Conservation (phyloP, 1,140 invertebrate genomes). For the Pogonomyrmex californicus region DNA sequence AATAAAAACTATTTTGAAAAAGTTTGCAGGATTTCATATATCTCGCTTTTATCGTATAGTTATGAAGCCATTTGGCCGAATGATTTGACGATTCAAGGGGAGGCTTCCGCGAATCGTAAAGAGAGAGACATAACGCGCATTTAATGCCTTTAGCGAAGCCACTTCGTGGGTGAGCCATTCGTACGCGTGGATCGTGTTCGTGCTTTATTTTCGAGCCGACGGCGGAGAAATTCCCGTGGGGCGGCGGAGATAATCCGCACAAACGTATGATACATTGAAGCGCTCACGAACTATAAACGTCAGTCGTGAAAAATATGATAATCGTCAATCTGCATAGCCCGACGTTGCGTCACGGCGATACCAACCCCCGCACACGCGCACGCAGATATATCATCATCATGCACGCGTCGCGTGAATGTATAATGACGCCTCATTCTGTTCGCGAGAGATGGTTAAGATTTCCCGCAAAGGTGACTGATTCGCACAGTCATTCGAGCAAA, state of each 20-base stretch:
- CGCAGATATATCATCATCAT: conserved; percentile 8
- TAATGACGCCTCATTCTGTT: background rate
- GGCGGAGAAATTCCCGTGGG: conserved; percentile 43
- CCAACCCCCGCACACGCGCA: background rate
- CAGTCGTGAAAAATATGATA: conserved; percentile 65
- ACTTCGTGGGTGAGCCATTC: conserved; percentile 56
- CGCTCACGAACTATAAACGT: conserved; percentile 65
- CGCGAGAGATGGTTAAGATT: conserved; percentile 18
- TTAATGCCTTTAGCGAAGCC: conserved; percentile 49
- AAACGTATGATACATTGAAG: conserved; percentile 63
- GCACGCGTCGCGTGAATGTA: background rate
- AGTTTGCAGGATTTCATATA: conserved; percentile 3
- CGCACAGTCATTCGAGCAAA: conserved; percentile 13
- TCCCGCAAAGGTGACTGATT: background rate
- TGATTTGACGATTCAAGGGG: conserved; percentile 48
- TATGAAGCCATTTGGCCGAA: conserved; percentile 38
- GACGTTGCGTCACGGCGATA: conserved; percentile 12
- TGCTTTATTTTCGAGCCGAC: conserved; percentile 50
- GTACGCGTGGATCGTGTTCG: conserved; percentile 46
- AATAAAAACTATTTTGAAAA: background rate
- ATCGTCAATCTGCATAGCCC: conserved; percentile 53
- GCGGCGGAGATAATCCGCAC: conserved; percentile 43
- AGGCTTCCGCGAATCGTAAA: conserved; percentile 53
- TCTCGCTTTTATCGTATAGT: conserved; percentile 12
- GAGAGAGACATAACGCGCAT: conserved; percentile 47